phyloP scores from a whole-genome alignment of 2,888 invertebrate species.

The Troglohyphantes excavatus region DNA sequence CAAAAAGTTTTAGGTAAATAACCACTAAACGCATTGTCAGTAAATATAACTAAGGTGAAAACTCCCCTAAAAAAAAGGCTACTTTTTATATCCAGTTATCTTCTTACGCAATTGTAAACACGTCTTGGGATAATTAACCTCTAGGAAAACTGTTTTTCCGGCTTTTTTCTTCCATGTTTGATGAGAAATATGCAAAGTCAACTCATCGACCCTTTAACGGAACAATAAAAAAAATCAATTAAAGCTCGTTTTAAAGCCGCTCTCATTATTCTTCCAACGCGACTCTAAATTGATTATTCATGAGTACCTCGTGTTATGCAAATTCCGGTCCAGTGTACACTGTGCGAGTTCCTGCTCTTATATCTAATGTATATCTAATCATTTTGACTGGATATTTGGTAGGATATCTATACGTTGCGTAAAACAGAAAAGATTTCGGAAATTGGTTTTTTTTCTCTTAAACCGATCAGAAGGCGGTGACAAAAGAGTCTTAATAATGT shows the following conservation, averaged over 20 bases:
- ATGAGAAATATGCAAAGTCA: conserved; percentile 79
- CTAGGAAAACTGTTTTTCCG: conserved; percentile 57
- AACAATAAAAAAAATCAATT: conserved; percentile 78
- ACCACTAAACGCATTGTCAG: conserved; percentile 48
- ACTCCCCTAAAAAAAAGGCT: conserved; percentile 38
- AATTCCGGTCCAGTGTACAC: conserved; percentile 53
- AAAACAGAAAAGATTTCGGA: conserved; percentile 37
- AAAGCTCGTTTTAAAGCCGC: conserved; percentile 70
- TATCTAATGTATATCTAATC: conserved; percentile 74
- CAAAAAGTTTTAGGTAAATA: conserved; percentile 37
- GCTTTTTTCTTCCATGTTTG: conserved; percentile 64
- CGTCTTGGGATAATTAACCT: conserved; percentile 76
- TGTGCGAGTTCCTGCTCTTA: too few relatives aligned
- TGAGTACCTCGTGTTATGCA: conserved; percentile 76
- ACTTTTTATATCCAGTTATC: conserved; percentile 66
- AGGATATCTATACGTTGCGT: too few relatives aligned
- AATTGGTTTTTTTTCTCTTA: conserved; percentile 16
- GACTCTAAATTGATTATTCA: conserved; percentile 77
- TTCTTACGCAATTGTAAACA: conserved; percentile 74
- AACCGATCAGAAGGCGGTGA: not conserved
- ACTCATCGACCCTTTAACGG: conserved; percentile 76
- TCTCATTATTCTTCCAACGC: conserved; percentile 72
- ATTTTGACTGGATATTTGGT: conserved; percentile 68
- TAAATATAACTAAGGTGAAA: conserved; percentile 61
- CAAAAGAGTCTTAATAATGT: not conserved